These are phyloP conservation scores for Ennomos fuscantarius DNA, from an alignment of 2,888 invertebrate species.

Conservation along the genomic window DNA sequence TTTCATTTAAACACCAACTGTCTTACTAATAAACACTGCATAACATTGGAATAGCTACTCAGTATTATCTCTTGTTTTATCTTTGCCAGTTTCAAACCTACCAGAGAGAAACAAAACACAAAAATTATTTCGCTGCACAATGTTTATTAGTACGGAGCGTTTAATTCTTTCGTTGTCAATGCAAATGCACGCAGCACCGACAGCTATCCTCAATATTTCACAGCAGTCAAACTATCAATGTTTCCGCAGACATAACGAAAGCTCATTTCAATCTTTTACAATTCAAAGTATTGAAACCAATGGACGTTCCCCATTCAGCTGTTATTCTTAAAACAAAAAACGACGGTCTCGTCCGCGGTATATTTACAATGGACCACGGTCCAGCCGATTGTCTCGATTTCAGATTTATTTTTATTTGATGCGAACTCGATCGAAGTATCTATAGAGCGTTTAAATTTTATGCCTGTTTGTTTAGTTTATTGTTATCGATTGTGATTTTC, in stretches of 20 bases:
- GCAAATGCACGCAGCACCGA: too few relatives aligned
- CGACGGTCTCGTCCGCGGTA: constrained; percentile 22
- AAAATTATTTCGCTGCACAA: too few relatives aligned
- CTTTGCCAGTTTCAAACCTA: too few relatives aligned
- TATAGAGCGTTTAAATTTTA: constrained; percentile 25
- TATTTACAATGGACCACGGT: constrained; percentile 35
- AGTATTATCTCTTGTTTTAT: too few relatives aligned
- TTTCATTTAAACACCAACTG: too few relatives aligned
- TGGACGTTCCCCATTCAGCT: constrained; percentile 27
- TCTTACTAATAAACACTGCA: too few relatives aligned
- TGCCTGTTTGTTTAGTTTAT: constrained; percentile 39
- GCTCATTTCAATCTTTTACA: constrained; percentile 9
- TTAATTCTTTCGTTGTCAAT: not conserved
- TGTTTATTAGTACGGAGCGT: not conserved
- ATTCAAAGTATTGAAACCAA: constrained; percentile 10
- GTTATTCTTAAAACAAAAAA: constrained; percentile 34
- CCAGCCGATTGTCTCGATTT: constrained; percentile 67
- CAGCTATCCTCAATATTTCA: not conserved
- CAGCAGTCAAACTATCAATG: constrained; percentile 8
- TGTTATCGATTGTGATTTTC: constrained; percentile 23
- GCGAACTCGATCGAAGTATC: constrained; percentile 49
- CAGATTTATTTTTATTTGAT: constrained; percentile 67
- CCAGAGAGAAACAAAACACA: too few relatives aligned
- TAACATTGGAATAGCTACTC: too few relatives aligned
- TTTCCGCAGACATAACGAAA: constrained; percentile 7